phyloP scores from a whole-genome alignment of 2,797 vertebrate genomes.

The Balearica regulorum region DNA sequence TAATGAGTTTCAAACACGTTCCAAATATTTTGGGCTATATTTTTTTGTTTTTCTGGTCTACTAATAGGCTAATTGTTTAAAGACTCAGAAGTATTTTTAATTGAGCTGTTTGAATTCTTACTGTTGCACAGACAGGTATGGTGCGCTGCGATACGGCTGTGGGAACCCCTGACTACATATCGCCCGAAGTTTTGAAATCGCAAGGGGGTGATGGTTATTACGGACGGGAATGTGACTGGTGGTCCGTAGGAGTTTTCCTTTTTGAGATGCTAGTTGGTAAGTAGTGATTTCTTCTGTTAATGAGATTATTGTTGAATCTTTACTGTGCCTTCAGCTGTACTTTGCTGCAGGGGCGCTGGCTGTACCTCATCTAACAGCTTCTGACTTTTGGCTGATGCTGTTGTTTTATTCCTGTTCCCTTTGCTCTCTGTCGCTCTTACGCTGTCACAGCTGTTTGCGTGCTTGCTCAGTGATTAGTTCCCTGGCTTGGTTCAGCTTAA shows the following conservation, averaged over 20 bases:
- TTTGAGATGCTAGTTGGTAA: slow-evolving; percentile 98
- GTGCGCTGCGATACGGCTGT: slow-evolving; percentile 97
- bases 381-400: background rate
- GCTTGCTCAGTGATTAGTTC: background rate
- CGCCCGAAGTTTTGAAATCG: slow-evolving; percentile 94
- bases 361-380: background rate
- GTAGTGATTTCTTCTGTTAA: slow-evolving; percentile 60
- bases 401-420: background rate
- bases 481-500: background rate
- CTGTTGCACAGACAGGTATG: slow-evolving; percentile 89
- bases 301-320: background rate
- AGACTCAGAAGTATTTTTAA: background rate
- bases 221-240: slow-evolving; percentile 98
- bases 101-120: background rate
- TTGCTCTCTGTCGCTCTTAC: background rate
- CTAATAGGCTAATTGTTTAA: background rate
- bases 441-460: background rate
- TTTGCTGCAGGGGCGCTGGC: background rate
- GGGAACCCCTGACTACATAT: slow-evolving; percentile 98
- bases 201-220: slow-evolving; percentile 97
- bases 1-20: background rate
- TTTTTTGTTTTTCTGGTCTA: background rate
- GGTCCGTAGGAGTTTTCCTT: slow-evolving; percentile 98
- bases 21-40: background rate
- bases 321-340: background rate